Evolutionary conservation across 2,888 invertebrate genomes (phyloP), one percentile per base, ranked within the genome.

Genomic region (Fragum whitleyi): DNA sequence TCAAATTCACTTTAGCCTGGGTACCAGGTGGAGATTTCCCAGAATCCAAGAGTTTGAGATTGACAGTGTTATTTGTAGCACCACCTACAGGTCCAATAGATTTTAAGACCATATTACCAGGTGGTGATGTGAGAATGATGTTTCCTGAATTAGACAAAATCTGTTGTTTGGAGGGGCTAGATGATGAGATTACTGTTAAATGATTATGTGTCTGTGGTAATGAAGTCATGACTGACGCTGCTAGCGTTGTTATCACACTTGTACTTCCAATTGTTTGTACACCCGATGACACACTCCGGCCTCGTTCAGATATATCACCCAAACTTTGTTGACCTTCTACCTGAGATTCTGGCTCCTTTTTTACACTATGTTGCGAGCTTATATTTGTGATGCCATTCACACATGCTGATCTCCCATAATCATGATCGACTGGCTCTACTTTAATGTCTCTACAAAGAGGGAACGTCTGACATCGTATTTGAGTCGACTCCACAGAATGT

Each of bases 391-490:
- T 19, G 32, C 36, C 5, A 51, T 39, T 71, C 21, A 55, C 39
- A 42, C 47, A 47, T 1, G 61, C 28, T n/a, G 47, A 16, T n/a
- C 36, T 32, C 6, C 74, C 74, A 57, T 83, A 85, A 57, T 83
- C 85, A 77, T 81, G 81, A 61, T 85, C 85, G 1, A 74, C 61
- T 19, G 83, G 82, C 55, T 85, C 85, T 19, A 73, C n/a, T 73
- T 85, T 85, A 6, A 85, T 80, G 9, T 68, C 71, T 29, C n/a
- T 51, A 28, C 71, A 11, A n/a, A 65, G 14, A 14, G 65, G 47
- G 21, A 47, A 32, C 11, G 21, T 65, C 7, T 51, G 21, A 28
- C 32, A 23, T 9, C 28, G 42, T 14, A 53, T 47, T 21, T 28
- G 26, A 59, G 21, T n/a, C 5, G 68, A 28, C 14, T 47, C 61